Evolutionary conservation across 2,888 invertebrate species (phyloP).

Genomic region (Drosophila neonasuta): DNA sequence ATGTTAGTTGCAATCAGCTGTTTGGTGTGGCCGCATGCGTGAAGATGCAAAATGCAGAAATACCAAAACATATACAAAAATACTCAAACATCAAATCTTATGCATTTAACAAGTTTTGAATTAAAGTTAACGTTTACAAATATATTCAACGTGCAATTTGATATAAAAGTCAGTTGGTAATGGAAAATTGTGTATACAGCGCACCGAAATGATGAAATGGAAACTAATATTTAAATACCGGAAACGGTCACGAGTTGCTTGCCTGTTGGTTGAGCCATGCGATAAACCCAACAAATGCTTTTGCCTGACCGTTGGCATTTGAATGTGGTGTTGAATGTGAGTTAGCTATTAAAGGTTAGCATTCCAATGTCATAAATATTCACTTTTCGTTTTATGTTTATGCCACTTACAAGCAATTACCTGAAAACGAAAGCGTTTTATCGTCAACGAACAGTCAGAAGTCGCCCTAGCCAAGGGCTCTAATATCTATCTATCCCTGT

Average conservation of each 20-base stretch:
- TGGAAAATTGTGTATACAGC: background rate
- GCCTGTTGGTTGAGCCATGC: background rate
- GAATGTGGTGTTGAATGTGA: slow-evolving; percentile 24
- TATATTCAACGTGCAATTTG: background rate
- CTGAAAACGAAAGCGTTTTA: slow-evolving; percentile 76
- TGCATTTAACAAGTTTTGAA: background rate
- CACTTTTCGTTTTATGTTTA: slow-evolving; percentile 69
- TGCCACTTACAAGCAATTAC: slow-evolving; percentile 77
- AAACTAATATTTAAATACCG: slow-evolving; percentile 32
- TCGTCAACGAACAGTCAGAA: slow-evolving; percentile 61
- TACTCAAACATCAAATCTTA: slow-evolving; percentile 5
- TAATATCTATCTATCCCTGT: slow-evolving; percentile 19
- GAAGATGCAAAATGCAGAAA: slow-evolving; percentile 25
- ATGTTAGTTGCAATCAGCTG: too few relatives aligned
- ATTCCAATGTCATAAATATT: slow-evolving; percentile 55
- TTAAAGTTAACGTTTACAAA: background rate
- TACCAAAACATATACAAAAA: slow-evolving; percentile 6
- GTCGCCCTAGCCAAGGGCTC: slow-evolving; percentile 24
- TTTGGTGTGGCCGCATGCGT: too few relatives aligned
- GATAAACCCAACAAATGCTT: slow-evolving; percentile 5
- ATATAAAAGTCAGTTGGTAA: background rate
- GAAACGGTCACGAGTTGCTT: slow-evolving; percentile 32
- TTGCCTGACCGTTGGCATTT: slow-evolving; percentile 41
- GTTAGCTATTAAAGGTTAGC: slow-evolving; percentile 32
- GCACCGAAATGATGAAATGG: background rate